These are phyloP conservation scores for Enteromius fasciolatus DNA, from an alignment of 2,797 vertebrate species.

Conservation along the genomic window DNA sequence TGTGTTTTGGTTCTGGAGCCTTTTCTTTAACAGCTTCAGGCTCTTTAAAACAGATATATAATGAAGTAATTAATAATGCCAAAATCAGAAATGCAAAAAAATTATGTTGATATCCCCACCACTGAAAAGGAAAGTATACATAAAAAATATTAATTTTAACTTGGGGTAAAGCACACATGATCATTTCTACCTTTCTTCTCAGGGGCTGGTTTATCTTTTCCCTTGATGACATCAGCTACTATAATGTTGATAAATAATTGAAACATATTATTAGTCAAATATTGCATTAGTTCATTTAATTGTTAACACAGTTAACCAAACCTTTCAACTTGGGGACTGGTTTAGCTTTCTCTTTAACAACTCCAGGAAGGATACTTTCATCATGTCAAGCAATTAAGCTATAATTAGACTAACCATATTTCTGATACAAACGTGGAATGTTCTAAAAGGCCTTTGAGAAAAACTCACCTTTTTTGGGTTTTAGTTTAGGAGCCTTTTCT, in stretches of 20 bases:
- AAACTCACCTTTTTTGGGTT: conserved; percentile 1
- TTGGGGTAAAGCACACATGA: neutral
- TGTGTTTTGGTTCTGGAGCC: neutral
- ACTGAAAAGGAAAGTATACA: conserved; percentile 7
- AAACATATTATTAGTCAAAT: too few species aligned
- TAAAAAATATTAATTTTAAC: neutral
- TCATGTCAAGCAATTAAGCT: neutral
- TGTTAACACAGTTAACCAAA: conserved; percentile 1
- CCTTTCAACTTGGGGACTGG: conserved; percentile 6
- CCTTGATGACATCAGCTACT: neutral
- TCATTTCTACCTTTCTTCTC: conserved; percentile 30
- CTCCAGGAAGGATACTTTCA: neutral
- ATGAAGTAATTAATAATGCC: too few species aligned
- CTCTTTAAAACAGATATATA: conserved; percentile 29
- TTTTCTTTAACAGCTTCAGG: conserved; percentile 1
- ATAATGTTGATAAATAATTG: too few species aligned
- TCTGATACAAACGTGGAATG: neutral
- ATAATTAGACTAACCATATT: neutral
- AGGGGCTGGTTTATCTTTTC: conserved; percentile 30
- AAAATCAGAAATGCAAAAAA: neutral
- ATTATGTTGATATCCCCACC: neutral
- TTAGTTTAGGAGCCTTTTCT: neutral
- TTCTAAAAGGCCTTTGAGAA: too few species aligned
- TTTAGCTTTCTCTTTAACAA: conserved; percentile 8
- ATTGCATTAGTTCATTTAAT: too few species aligned